Percentiles rank a stretch among this genome's conserved stretches.
Evolutionary conservation across 2,888 invertebrate genomes (phyloP).

Genomic region (Stenolophus ochropezus): DNA sequence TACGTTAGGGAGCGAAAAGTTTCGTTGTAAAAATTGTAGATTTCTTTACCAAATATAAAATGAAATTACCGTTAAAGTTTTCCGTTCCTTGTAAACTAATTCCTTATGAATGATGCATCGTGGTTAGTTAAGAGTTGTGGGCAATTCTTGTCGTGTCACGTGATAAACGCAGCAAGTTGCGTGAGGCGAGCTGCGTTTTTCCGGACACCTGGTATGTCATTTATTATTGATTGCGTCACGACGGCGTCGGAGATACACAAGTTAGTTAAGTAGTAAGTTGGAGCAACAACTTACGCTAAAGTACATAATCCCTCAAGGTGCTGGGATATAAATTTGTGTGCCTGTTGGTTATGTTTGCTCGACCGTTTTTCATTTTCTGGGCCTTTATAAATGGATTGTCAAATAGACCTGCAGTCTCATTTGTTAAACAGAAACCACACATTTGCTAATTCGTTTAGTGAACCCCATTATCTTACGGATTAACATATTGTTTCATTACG

Average conservation of each 20-base stretch:
- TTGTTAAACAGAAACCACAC: background rate
- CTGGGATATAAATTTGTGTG: conserved; percentile 41
- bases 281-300: conserved; percentile 41
- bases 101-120: background rate
- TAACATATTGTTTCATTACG: background rate
- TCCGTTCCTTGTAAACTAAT: too few relatives aligned
- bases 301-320: conserved; percentile 43
- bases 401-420: conserved; percentile 6
- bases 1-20: too few relatives aligned
- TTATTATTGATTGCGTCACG: conserved; percentile 44
- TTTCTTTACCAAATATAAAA: too few relatives aligned
- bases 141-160: background rate
- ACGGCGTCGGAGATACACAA: conserved; percentile 23
- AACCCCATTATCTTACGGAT: background rate
- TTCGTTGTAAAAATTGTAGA: too few relatives aligned
- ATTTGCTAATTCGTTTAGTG: background rate
- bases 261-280: conserved; percentile 45
- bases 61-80: too few relatives aligned
- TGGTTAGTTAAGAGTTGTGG: background rate
- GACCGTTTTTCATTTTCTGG: conserved; percentile 26
- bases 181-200: conserved; percentile 22
- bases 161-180: conserved; percentile 18
- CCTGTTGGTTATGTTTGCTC: conserved; percentile 43
- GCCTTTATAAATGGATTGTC: conserved; percentile 20
- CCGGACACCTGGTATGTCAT: conserved; percentile 36